Conservation (phyloP, 2,888 invertebrate genomes). For the Caenorhabditis drosophilae region DNA sequence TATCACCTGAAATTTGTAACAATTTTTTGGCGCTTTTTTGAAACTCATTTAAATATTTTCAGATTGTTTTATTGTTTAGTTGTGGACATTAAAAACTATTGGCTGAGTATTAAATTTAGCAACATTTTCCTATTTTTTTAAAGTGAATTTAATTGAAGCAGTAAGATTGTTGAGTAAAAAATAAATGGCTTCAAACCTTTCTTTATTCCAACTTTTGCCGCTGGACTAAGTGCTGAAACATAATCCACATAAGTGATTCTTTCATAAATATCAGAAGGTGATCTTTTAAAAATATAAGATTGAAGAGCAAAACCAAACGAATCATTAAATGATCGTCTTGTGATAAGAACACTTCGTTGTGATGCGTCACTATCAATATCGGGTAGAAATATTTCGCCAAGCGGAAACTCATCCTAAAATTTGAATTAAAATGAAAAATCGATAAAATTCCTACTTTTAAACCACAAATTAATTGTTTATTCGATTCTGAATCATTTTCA, state of each 20-base stretch:
- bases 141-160: no score
- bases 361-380: slow-evolving; percentile 23
- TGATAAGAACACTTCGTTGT: slow-evolving; percentile 73
- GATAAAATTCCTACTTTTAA: slow-evolving; percentile 11
- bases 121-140: no score
- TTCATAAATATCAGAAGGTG: slow-evolving; percentile 89
- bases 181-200: slow-evolving; percentile 80
- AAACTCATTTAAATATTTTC: no score
- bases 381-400: slow-evolving; percentile 19
- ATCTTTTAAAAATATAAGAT: slow-evolving; percentile 95
- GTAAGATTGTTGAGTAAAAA: no score
- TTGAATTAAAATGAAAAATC: background rate
- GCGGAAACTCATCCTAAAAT: background rate
- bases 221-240: slow-evolving; percentile 89
- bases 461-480: background rate
- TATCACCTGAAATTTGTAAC: slow-evolving; percentile 29
- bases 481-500: slow-evolving; percentile 1
- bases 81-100: no score
- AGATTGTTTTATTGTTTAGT: no score
- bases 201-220: slow-evolving; percentile 89
- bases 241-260: slow-evolving; percentile 96
- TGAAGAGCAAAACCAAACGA: slow-evolving; percentile 92
- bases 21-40: background rate
- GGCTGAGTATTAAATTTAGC: no score
- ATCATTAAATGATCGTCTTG: slow-evolving; percentile 82